Evolutionary conservation across 2,888 invertebrate species (phyloP), one percentile per base, ranked within the genome.

Genomic region (Helobdella robusta): DNA sequence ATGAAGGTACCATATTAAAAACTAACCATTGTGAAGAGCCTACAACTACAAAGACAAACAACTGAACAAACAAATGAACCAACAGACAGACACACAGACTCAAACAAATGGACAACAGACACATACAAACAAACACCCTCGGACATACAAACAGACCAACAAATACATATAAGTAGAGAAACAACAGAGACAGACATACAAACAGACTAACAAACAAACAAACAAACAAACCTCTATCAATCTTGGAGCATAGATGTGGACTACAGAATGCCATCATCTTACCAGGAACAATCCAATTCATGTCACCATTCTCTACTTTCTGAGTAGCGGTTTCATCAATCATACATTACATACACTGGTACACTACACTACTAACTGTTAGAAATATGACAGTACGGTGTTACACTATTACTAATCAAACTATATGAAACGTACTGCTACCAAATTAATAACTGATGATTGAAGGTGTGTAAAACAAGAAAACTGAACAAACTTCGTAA

Each of bases 191-290:
- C 54, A 54, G 30, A 54, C 54, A 54, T 32, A 54, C 50, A 50
- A n/a, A 50, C 50, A 28, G 30, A 54, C 54, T 5, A 5, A 8
- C 54, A 54, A n/a, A 50, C 6, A 5, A 4, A 50, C 50, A 18
- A 34, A 30, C 25, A 3, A 30, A 32, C 54, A 15, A 52, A 80
- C 91, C 92, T 78, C 89, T 88, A 79, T 91, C 89, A 71, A 89
- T 84, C 73, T 88, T 87, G 36, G 89, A 88, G 75, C 88, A 87
- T 67, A 90, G 87, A 81, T 95, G 91, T 2, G 98, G 98, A 0
- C 98, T 97, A 80, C 94, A 95, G 81, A 98, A 98, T 2, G 95
- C 97, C 65, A 98, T 84, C 82, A 93, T 91, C 81, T 97, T 97
- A 70, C 87, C 88, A 8, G 97, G 97, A 50, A 98, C 85, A 75